phyloP scores from a whole-genome alignment of 2,113 vertebrate species.

The Euleptes europaea region DNA sequence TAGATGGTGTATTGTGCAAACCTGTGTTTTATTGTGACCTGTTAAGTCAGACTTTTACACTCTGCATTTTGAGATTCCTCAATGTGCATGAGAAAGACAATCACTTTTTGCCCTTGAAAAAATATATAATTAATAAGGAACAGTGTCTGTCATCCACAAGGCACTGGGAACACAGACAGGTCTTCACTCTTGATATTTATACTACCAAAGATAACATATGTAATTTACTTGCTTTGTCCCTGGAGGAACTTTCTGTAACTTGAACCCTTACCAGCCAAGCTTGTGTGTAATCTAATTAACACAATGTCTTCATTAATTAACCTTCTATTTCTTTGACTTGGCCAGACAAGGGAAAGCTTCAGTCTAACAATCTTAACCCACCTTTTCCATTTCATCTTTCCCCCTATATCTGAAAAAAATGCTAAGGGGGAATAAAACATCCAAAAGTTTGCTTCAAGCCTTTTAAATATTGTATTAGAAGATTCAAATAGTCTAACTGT shows the following conservation, averaged over 20 bases:
- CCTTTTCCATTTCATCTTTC: neutral
- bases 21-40: neutral
- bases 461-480: neutral
- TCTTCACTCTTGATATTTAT: neutral
- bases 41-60: neutral
- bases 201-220: constrained; percentile 13
- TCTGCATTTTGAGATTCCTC: neutral
- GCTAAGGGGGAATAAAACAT: neutral
- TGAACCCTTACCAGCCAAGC: constrained; percentile 1
- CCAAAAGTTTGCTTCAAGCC: neutral
- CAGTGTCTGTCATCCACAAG: neutral
- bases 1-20: neutral
- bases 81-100: neutral
- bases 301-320: constrained; percentile 28
- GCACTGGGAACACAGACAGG: neutral
- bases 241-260: constrained; percentile 4
- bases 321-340: constrained; percentile 17
- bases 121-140: neutral
- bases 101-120: neutral
- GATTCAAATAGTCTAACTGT: neutral
- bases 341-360: neutral
- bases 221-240: constrained; percentile 23
- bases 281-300: constrained; percentile 21
- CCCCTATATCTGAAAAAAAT: neutral
- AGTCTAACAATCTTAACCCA: neutral